Base-by-base conservation (phyloP, 2,113 vertebrate species). In the Poecilia latipinna region DNA sequence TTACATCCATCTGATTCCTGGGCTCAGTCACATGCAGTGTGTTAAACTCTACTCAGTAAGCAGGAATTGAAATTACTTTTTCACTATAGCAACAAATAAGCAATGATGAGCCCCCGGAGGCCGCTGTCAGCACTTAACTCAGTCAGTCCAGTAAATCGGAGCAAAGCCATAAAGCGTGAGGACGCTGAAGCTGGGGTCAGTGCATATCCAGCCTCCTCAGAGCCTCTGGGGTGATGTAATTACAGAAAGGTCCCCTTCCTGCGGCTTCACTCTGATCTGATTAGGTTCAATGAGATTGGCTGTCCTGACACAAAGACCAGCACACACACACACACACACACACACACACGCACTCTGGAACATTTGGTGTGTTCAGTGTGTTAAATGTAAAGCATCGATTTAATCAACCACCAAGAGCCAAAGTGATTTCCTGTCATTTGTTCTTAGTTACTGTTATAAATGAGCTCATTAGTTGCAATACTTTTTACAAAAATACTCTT, bases 231-330 rank as follows among this genome's bases (percentile, higher is more conserved):
- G 33, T 89, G 87, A 92, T 86, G 77, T 86, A 75, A 93, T 94
- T 91, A 93, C 61, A 80, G 35, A 85, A 89, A 89, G 78, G 85
- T 85, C 72, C 70, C 70, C 70, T 75, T 79, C 77, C 85, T 65
- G 74, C 71, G 75, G 61, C 64, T 69, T 74, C 62, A 26, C 80
- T 82, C 66, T 90, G 91, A 94, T 92, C 89, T 85, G 89, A 93
- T 93, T 93, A 93, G 78, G 48, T 26, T 68, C 65, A 44, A 80
- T 69, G 68, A 78, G 74, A 88, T 75, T 70, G 82, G 72, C 75
- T 68, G 86, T 82, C 51, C 22, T 54, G 22, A 57, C 22, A 57
- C 51, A 57, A 22, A 57, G 51, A n/a, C 51, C 24, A 48, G 44
- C 12, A 17, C 42, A 17, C 15, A 17, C 42, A 44, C 42, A 44